Conservation (phyloP, 1,140 invertebrate genomes). For the Nautilus pompilius region DNA sequence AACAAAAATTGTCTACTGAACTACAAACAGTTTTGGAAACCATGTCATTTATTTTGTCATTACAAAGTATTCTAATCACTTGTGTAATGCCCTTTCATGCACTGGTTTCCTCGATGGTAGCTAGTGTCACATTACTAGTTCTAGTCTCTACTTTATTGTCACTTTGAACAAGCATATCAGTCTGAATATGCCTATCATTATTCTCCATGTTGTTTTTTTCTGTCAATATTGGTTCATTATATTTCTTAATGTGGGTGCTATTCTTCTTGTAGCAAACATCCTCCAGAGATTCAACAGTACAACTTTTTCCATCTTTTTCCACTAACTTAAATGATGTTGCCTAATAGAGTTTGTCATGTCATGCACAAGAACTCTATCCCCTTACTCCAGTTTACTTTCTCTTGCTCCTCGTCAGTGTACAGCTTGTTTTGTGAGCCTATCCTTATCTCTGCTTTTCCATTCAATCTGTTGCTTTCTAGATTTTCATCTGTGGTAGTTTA, state of each 20-base stretch:
- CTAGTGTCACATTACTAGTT: too few species aligned
- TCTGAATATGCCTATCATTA: too few species aligned
- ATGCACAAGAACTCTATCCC: constrained; percentile 15
- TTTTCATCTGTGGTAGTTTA: constrained; percentile 13
- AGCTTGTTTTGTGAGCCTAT: constrained; percentile 10
- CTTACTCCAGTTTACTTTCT: not conserved
- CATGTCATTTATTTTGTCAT: too few species aligned
- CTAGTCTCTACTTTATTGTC: too few species aligned
- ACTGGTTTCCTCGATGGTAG: too few species aligned
- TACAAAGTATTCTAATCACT: too few species aligned
- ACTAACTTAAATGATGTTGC: constrained; percentile 12
- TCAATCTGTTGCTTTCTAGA: not conserved
- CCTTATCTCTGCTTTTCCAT: constrained; percentile 7
- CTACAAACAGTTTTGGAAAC: too few species aligned
- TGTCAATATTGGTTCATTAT: too few species aligned
- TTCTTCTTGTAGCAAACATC: constrained; percentile 14
- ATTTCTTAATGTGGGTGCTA: constrained; percentile 15
- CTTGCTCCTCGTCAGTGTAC: constrained; percentile 13
- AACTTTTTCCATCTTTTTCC: constrained; percentile 12
- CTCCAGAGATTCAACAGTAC: constrained; percentile 10
- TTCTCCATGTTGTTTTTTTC: too few species aligned
- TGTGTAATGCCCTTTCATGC: too few species aligned
- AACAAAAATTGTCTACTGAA: too few species aligned
- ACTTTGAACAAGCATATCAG: too few species aligned
- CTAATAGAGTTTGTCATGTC: constrained; percentile 14